A percentile compares a stretch with the other conserved stretches of the same genome.
These are phyloP conservation scores for Ara ararauna DNA, from an alignment of 2,797 vertebrate species.

Conservation along the genomic window DNA sequence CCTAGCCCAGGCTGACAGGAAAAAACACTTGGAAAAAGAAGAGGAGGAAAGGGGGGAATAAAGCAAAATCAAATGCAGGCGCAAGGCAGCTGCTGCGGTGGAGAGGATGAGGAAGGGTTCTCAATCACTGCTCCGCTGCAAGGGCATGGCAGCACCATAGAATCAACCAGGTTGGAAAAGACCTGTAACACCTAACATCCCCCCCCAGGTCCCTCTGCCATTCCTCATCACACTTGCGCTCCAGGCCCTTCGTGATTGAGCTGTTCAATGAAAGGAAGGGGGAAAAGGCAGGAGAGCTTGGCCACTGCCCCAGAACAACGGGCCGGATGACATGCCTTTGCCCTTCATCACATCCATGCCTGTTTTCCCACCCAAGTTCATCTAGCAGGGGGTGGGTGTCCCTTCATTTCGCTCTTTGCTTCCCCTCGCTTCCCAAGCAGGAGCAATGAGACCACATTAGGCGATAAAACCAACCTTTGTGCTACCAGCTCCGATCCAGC, in stretches of 20 bases:
- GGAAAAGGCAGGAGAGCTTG: neutral
- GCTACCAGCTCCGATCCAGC: neutral
- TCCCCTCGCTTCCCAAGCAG: neutral
- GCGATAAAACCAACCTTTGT: neutral
- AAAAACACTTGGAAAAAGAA: neutral
- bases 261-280: neutral
- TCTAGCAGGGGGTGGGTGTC: neutral
- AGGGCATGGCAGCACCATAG: neutral
- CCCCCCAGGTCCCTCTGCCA: neutral
- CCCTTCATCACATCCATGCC: neutral
- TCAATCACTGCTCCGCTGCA: neutral
- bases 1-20: neutral
- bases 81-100: neutral
- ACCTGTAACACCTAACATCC: neutral
- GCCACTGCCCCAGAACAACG: neutral
- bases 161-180: neutral
- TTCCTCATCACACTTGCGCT: neutral
- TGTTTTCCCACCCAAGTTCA: neutral
- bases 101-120: neutral
- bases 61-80: neutral
- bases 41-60: fast-evolving
- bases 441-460: neutral
- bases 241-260: neutral
- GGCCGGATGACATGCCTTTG: neutral
- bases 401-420: neutral